Evolutionary conservation across 2,113 vertebrate species (phyloP), one percentile per base, ranked within the genome.

Genomic region (Thinocorus orbignyianus): DNA sequence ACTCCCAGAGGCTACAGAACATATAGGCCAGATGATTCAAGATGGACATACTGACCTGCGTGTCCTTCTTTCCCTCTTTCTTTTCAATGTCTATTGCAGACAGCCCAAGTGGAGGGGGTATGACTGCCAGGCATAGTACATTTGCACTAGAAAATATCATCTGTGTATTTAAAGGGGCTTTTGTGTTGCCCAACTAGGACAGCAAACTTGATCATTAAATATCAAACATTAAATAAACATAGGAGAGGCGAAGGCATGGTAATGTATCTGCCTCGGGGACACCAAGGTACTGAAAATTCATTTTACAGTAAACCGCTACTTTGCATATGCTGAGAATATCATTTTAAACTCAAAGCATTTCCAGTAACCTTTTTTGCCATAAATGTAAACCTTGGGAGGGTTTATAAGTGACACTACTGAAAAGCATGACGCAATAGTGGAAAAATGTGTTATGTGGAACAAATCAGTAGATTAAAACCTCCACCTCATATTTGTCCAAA

Each of bases 371-470:
- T 80, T 80, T 85, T 9, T 7, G 33, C 60, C 16, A 86, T 19
- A 70, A 88, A 90, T 62, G 55, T 31, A 83, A 93, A 62, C 42
- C 76, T 51, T 88, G 64, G 72, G 76, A 88, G 79, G 30, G 25
- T 90, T 90, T 77, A 8, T 23, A 61, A 19, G 19, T 71, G 69
- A 92, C 12, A 9, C 37, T 61, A 28, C 58, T 83, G 51, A 86
- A 92, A 91, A 93, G 33, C 46, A 86, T 9, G 7, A 41, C 70
- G 68, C 68, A 52, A 22, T 41, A 93, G 68, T 72, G 68, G 91
- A 88, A 96, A 97, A 94, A 81, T 52, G 41, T 13, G 5, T 81
- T 88, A 62, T 68, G 86, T 64, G 64, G 93, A 92, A 96, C 55
- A 94, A 94, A 93, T 28, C 64, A 62, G 71, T 16, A 86, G 51